Evolutionary conservation across 1,140 invertebrate genomes (phyloP).

Genomic region (Leptonema lineaticorne): DNA sequence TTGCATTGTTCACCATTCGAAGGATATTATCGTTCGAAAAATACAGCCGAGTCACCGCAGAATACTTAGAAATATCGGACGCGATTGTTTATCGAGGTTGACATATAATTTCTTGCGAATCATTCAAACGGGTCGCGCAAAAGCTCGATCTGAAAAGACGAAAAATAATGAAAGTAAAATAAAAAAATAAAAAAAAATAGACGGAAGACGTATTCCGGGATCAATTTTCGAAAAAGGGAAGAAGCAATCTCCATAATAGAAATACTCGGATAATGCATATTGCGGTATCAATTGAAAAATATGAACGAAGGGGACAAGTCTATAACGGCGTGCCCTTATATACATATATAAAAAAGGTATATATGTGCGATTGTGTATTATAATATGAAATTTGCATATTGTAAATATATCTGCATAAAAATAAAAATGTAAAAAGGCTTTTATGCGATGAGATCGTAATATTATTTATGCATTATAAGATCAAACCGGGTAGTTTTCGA

Average conservation of each 20-base stretch:
- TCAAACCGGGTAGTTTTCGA: too few relatives aligned
- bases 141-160: background rate
- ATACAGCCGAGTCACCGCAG: background rate
- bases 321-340: too few relatives aligned
- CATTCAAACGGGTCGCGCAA: constrained; percentile 1
- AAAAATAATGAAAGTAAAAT: background rate
- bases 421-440: too few relatives aligned
- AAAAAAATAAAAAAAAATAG: background rate
- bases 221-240: constrained; percentile 24
- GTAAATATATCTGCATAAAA: too few relatives aligned
- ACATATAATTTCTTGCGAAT: constrained; percentile 13
- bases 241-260: constrained; percentile 40
- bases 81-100: constrained; percentile 15
- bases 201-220: background rate
- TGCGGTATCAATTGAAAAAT: constrained; percentile 39
- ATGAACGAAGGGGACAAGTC: background rate
- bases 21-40: background rate
- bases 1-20: too few relatives aligned
- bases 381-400: too few relatives aligned
- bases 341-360: too few relatives aligned
- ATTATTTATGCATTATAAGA: too few relatives aligned
- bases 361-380: too few relatives aligned
- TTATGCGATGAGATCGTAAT: too few relatives aligned
- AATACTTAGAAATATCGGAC: background rate
- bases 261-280: constrained; percentile 29